Evolutionary conservation across 2,888 invertebrate species (phyloP).

Genomic region (Alviniconcha strummeri): DNA sequence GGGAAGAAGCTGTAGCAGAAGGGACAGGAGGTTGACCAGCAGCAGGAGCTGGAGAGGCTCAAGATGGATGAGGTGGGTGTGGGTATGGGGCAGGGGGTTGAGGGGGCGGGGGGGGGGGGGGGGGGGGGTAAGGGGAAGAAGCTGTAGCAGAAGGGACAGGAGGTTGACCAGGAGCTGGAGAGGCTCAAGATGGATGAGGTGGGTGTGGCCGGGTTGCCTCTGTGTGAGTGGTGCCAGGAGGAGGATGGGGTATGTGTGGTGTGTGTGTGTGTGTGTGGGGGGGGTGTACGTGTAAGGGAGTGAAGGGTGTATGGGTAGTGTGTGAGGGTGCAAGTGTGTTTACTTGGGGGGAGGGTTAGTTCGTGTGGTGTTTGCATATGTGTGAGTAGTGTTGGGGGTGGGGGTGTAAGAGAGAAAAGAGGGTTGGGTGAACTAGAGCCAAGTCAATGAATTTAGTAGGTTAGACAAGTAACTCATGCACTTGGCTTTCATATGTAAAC

Average conservation of each 20-base stretch:
- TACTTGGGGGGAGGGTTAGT: not conserved
- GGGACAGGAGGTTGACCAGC: conserved; percentile 53
- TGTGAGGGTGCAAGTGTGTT: not conserved
- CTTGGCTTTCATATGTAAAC: no score
- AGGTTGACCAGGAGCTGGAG: conserved; percentile 61
- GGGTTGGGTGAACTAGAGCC: no score
- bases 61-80: not conserved
- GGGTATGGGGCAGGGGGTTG: no score
- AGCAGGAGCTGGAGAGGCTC: no score
- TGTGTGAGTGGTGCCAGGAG: conserved; percentile 61
- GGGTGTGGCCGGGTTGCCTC: conserved; percentile 56
- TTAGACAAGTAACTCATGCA: no score
- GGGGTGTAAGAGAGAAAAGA: no score
- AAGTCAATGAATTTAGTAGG: no score
- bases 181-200: conserved; percentile 69
- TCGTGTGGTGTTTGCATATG: not conserved
- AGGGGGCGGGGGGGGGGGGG: conserved; percentile 66
- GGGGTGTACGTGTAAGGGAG: no score
- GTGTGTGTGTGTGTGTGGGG: conserved; percentile 15
- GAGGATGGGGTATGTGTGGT: conserved; percentile 49
- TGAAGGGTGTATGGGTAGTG: not conserved
- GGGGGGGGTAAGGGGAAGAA: conserved; percentile 66
- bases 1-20: conserved; percentile 58
- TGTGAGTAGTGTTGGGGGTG: not conserved
- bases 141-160: no score